Base-by-base conservation (phyloP, 2,113 vertebrate species). In the Orientallactaga bullata region DNA sequence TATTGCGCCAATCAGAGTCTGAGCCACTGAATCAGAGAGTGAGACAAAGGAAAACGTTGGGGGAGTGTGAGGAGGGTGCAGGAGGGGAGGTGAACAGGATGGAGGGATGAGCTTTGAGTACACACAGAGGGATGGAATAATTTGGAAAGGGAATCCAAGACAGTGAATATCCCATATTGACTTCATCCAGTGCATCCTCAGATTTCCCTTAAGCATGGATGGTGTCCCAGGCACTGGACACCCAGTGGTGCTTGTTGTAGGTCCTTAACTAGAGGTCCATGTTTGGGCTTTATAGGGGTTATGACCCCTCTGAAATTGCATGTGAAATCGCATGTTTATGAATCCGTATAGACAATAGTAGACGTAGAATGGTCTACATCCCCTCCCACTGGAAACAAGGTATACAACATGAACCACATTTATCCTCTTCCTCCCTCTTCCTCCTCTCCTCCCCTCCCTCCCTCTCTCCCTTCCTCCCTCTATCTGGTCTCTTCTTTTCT, bases 1-100 rank as follows among this genome's bases (percentile, higher is more conserved):
- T 91, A 95, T 88, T 95, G 92, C 12, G 2, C 79, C 93, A 96
- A 86, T 88, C 92, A 84, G 91, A 68, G 55, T 65, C 77, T 87
- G 78, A 92, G 92, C 71, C 80, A 93, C 90, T 83, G 88, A 88
- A 83, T 94, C 90, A 73, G 95, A 94, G 88, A 68, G 23, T 5
- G n/a, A 97, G 88, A 97, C 88, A 96, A 96, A 96, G 85, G 74
- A 68, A 88, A 93, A 35, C 37, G 79, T 61, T 42, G 26, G 32
- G 35, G 18, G 47, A 17, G 39, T 2, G 15, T n/a, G 5, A 6
- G 23, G 23, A 5, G 32, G 30, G 15, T 35, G 7, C 0, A 0
- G 65, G 85, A 3, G 1, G 60, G 55, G n/a, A 42, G 51, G 61
- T 82, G 74, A 63, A 66, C 18, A 39, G 24, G 42, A 63, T 20